Conservation (phyloP, 2,113 vertebrate genomes). For the Saguinus midas region DNA sequence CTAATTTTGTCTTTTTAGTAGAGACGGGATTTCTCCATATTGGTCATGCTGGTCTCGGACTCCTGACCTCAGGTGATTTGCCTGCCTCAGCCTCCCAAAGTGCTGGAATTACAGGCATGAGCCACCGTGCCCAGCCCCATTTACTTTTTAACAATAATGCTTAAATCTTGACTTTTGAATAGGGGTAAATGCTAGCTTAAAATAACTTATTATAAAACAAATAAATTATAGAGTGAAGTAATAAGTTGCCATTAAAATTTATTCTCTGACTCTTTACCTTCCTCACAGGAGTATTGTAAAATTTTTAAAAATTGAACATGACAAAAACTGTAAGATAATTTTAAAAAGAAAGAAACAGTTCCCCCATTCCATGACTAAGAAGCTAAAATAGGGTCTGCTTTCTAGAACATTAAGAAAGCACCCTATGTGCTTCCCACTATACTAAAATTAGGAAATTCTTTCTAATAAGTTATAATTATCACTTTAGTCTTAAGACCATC, state of each 20-base stretch:
- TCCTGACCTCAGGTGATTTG: too few relatives aligned
- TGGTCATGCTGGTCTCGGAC: too few relatives aligned
- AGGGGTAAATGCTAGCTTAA: background rate
- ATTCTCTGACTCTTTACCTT: background rate
- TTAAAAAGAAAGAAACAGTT: background rate
- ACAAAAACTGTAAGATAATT: background rate
- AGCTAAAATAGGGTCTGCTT: background rate
- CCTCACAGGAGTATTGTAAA: background rate
- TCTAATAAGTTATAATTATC: background rate
- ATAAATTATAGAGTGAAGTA: constrained; percentile 1
- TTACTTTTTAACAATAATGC: background rate
- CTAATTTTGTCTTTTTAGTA: background rate
- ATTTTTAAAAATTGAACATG: background rate
- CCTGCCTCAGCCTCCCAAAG: too few relatives aligned
- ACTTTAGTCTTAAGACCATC: constrained; percentile 17
- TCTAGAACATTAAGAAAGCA: background rate
- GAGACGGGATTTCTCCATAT: too few relatives aligned
- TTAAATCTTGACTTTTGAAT: background rate
- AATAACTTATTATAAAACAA: background rate
- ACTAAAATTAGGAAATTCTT: background rate
- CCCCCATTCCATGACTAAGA: background rate
- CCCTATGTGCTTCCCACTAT: background rate
- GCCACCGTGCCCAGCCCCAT: too few relatives aligned
- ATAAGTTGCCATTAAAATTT: background rate
- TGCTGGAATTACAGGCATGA: too few relatives aligned